Base-by-base conservation (phyloP, 2,113 vertebrate species). In the Dascyllus trimaculatus region DNA sequence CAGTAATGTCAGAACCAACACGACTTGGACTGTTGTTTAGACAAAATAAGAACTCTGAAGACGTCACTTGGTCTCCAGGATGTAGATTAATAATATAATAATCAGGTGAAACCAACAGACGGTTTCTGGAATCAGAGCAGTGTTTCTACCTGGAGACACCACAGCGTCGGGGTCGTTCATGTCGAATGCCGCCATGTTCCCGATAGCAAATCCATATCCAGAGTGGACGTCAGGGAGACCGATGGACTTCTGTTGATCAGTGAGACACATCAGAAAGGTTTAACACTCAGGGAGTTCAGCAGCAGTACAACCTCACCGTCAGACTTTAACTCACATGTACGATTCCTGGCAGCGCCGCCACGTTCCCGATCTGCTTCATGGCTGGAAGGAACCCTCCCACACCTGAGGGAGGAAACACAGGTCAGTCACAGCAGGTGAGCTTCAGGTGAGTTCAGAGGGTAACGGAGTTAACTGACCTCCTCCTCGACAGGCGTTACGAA, bases 361-460 rank as follows among this genome's bases (percentile, higher is more conserved):
- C 98, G 17, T 99, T 99, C 15, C 98, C 98, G 32, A 99, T 99
- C 67, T 99, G 98, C 59, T 99, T 99, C 98, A 99, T 97, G 29
- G 98, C 98, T 2, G 98, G 98, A 46, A 99, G 93, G 87, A 99
- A 99, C 1, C 98, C 98, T 14, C 98, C 98, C 0, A 97, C 88
- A 64, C 96, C 98, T 99, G 80, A 32, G 32, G 43, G 14, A 52
- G 0, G 1, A 25, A 82, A 54, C 58, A 5, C 17, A 14, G 29
- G 22, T 13, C 8, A 14, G 3, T n/a, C 7, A 1, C 19, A 35
- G 9, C 5, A 17, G 5, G 13, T 5, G 11, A 25, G 48, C 2
- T 7, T 2, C 5, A 35, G 18, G 56, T 4, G 38, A 2, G 0
- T 0, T 11, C 8, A 21, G 10, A 0, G 4, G 9, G 1, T 2